Base-by-base conservation (phyloP, 2,113 vertebrate species). In the Myotis davidii region DNA sequence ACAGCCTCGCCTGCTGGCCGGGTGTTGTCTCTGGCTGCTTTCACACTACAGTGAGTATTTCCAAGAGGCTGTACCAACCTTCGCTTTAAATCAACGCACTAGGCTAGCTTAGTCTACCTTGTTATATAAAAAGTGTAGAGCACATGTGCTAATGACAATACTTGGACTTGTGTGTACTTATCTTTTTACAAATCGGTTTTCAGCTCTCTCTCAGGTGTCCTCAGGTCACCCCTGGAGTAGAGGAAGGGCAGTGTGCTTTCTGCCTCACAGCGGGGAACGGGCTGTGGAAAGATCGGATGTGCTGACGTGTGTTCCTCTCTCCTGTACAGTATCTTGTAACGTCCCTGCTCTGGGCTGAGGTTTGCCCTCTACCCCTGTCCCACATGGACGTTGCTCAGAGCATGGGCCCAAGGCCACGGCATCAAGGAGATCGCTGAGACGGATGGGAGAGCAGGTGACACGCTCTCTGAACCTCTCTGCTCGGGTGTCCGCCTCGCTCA, bases 301-400 rank as follows among this genome's bases (percentile, higher is more conserved):
- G 76, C 5, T 91, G 67, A 42, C n/a, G 37, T 50, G 64, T 59
- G 34, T 92, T 16, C 65, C 39, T 72, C 61, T 84, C 69, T 88
- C 74, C n/a, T 59, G 21, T 91, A 83, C 90, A 83, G 79, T 90
- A 56, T 74, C 64, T 88, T 61, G 37, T 42, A 20, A 72, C 82
- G 5, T 50, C 32, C 25, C 18, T 34, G 34, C 86, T 85, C 76
- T 52, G 12, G 70, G 93, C 56, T 84, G 70, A 90, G 72, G 69
- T 64, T 65, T 91, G 92, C 52, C 94, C 90, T 95, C 64, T 74
- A 67, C 74, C 87, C 94, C 79, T 97, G 95, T 85, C 87, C 90
- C 86, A 93, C 74, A 86, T 87, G 69, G 25, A 83, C 54, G 37
- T 50, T 95, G 87, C 45, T 97, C 79, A 61, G 85, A 81, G 50